Conservation (phyloP, 2,797 vertebrate genomes). For the Aselliscus stoliczkanus region DNA sequence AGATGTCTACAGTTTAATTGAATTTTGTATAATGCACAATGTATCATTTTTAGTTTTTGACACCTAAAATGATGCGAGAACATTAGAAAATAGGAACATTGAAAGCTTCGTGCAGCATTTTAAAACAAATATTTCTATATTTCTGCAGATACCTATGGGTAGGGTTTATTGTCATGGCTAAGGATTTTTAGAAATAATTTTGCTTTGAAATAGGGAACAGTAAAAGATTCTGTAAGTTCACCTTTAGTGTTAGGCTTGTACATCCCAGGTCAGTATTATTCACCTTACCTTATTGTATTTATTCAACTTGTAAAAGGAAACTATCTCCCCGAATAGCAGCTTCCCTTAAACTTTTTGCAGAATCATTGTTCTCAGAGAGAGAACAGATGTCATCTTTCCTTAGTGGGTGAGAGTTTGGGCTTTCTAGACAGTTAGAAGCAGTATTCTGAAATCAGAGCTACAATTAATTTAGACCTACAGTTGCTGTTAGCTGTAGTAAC, state of each 20-base stretch:
- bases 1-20: background rate
- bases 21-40: background rate
- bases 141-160: background rate
- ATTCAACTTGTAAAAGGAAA: background rate
- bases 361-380: background rate
- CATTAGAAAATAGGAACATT: background rate
- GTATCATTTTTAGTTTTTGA: background rate
- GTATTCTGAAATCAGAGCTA: background rate
- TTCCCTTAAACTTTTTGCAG: background rate
- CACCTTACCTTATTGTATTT: background rate
- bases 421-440: background rate
- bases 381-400: background rate
- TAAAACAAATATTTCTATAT: background rate
- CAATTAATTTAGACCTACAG: background rate
- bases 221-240: background rate
- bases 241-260: background rate
- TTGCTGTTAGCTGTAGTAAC: conserved; percentile 30
- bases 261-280: background rate
- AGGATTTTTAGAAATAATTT: background rate
- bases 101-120: background rate
- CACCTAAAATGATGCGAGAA: background rate
- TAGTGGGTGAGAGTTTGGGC: background rate
- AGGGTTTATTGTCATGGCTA: background rate
- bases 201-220: background rate
- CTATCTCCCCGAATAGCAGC: background rate